These are phyloP conservation scores for Sialis fuliginosa DNA, from an alignment of 2,888 invertebrate species.

Conservation along the genomic window DNA sequence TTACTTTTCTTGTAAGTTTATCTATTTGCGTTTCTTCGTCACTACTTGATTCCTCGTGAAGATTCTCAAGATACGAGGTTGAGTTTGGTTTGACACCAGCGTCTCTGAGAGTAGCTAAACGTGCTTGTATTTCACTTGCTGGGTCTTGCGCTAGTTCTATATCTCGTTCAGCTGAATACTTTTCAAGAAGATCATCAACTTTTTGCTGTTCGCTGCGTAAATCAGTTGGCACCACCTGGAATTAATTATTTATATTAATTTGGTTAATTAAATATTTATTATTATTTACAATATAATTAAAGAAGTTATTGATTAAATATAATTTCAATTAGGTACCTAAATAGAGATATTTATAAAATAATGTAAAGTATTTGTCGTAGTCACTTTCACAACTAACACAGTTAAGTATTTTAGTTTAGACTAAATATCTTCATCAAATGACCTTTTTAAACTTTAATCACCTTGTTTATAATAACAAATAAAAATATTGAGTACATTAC, in stretches of 20 bases:
- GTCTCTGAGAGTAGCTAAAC: conserved; percentile 32
- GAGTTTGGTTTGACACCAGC: conserved; percentile 23
- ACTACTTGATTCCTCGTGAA: conserved; percentile 18
- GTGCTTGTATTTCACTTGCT: conserved; percentile 31
- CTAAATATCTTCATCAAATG: neutral
- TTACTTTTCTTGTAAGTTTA: conserved; percentile 23
- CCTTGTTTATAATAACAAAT: too few species aligned
- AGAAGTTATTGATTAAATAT: too few species aligned
- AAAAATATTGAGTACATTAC: neutral
- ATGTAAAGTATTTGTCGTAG: too few species aligned
- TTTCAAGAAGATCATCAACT: conserved; percentile 45
- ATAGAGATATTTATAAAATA: conserved; percentile 11
- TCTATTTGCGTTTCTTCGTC: conserved; percentile 23
- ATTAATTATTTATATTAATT: too few species aligned
- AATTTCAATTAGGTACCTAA: too few species aligned
- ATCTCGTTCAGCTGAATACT: conserved; percentile 29
- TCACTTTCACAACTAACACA: too few species aligned
- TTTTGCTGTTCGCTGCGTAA: conserved; percentile 50
- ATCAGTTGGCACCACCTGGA: conserved; percentile 33
- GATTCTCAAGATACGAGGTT: conserved; percentile 19
- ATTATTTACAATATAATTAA: too few species aligned
- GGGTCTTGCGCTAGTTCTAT: conserved; percentile 27
- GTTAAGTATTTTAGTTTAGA: too few species aligned
- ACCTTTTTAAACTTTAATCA: neutral
- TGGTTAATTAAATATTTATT: too few species aligned